Base-by-base conservation (phyloP, 2,797 vertebrate species). In the Oreochromis mossambicus region DNA sequence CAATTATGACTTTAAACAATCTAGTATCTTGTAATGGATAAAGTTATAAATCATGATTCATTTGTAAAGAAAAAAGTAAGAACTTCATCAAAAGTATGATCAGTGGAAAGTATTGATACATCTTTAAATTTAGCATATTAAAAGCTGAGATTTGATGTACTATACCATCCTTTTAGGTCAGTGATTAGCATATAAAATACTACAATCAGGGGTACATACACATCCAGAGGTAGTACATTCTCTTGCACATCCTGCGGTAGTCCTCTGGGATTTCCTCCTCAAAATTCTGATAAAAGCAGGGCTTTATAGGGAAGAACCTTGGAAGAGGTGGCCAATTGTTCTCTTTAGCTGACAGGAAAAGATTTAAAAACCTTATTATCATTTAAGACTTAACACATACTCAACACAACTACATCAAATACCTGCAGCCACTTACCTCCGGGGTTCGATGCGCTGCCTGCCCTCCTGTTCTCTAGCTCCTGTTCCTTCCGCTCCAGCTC, bases 201-300 rank as follows among this genome's bases (percentile, higher is more conserved):
- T n/a, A 2, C 2, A 8, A 55, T 9, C 36, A 6, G 38, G 10
- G 21, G 3, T 78, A 98, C 98, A 92, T 94, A 99, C 98, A 91
- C 98, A 99, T 98, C 99, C 99, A 99, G 81, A 99, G 94, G 94
- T 99, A 99, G 93, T 99, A 99, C 41, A 99, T 97, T 95, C 98
- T 98, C 96, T 97, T 99, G 97, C 98, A 99, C 92, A 97, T 96
- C 90, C 96, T 93, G 91, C 97, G 97, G 91, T 97, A 98, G 76
- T 98, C 97, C 0, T 97, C 96, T 1, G 99, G 98, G 90, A 99
- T 99, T n/a, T 99, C 98, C 21, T 96, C 96, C 5, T 98, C 96
- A 91, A 99, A 98, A 88, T 99, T 97, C 95, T 99, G 99, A 63
- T 99, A 98, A 95, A 99, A 99, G 89, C 98, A 99, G 0, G 98